Evolutionary conservation across 2,113 vertebrate genomes (phyloP), one percentile per base, ranked within the genome.

Genomic region (Coturnix japonica): DNA sequence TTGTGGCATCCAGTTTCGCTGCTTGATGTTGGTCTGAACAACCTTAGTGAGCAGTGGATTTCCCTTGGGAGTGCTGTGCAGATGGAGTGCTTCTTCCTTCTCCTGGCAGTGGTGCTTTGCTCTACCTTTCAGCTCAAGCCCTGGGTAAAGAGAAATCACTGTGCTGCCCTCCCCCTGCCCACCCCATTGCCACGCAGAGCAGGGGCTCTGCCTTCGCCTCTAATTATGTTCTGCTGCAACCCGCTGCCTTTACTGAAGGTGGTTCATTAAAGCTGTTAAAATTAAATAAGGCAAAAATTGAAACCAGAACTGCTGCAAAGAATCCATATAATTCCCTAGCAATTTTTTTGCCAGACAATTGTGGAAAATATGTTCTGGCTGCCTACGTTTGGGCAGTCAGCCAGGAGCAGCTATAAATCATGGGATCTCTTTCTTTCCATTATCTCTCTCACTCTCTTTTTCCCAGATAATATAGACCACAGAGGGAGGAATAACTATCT

Each of bases 211-310:
- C 51, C 69, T 66, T 81, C 3, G 1, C 74, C 79, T 91, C 76
- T 91, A 80, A 85, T 94, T 86, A 79, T 63, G 26, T 76, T 89
- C 78, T 87, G 81, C 81, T 92, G 64, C 60, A 85, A 87, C 89
- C 74, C 70, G 67, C 84, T 86, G 72, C 59, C 89, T 89, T 92
- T 85, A 91, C 82, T 63, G 61, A 82, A 67, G 81, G 49, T 82
- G 60, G 63, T 91, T 92, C 85, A 87, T 94, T 92, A 92, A 12
- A 92, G 89, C 89, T 82, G 83, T 70, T 93, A 85, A 90, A 92
- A 94, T 94, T 85, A 95, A 96, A 92, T 89, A 93, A 91, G 89
- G 79, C 81, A 82, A 94, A 93, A 94, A 91, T 39, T 73, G 64
- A 91, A 93, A 87, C 64, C 84, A 74, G 96, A 94, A 91, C 56